Evolutionary conservation across 23 tunicate species (phyloP).

Genomic region (Trididemnum miniatum): DNA sequence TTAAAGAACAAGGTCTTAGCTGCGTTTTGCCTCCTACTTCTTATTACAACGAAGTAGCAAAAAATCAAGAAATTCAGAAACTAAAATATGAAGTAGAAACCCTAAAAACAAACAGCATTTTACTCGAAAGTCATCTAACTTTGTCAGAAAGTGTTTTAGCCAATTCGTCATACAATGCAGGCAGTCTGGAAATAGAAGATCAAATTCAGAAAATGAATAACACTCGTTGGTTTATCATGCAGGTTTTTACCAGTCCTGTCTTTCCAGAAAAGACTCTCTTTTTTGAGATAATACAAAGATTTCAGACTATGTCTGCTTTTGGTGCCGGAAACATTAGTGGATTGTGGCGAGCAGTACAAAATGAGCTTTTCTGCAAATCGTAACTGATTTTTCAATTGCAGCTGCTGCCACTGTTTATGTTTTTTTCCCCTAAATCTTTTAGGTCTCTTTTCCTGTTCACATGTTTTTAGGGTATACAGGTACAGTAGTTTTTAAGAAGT

Average conservation of each 20-base stretch:
- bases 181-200: not conserved
- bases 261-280: slow-evolving; percentile 80
- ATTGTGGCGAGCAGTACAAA: slow-evolving; percentile 69
- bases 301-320: slow-evolving; percentile 72
- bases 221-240: slow-evolving; percentile 74
- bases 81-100: slow-evolving; percentile 14
- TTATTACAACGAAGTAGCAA: slow-evolving; percentile 33
- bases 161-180: not conserved
- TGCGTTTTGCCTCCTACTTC: slow-evolving; percentile 45
- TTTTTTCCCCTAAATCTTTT: no score
- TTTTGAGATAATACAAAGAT: slow-evolving; percentile 84
- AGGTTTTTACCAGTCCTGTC: slow-evolving; percentile 77
- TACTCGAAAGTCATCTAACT: slow-evolving; percentile 45
- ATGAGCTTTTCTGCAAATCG: slow-evolving; percentile 19
- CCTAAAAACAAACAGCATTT: slow-evolving; percentile 33
- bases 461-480: no score
- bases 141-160: not conserved
- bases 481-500: no score
- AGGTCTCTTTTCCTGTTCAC: no score
- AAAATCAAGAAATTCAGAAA: slow-evolving; percentile 29
- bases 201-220: slow-evolving; percentile 6
- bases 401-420: no score
- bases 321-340: slow-evolving; percentile 89
- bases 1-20: slow-evolving; percentile 45
- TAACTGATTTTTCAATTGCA: no score